Base-by-base conservation (phyloP, 2,888 invertebrate genomes). In the Nomada hirtipes region DNA sequence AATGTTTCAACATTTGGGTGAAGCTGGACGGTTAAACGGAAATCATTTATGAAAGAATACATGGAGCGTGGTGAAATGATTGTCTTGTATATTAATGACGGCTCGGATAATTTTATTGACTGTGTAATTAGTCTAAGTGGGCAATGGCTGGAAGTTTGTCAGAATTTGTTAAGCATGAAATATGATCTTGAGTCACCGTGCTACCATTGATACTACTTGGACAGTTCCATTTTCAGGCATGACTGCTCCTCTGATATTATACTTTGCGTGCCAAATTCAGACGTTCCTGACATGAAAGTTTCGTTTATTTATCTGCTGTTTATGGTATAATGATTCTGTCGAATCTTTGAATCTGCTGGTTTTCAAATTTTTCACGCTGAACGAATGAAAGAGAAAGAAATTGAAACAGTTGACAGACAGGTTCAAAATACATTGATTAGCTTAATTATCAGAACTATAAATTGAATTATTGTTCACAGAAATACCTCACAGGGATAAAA, bases 121-220 rank as follows among this genome's bases (percentile, higher is more conserved):
- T 4, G 18, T 18, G 18, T n/a, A 4, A 2, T 18, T 63, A 0
- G 29, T 0, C n/a, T 29, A 59, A 59, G 20, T 29, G 15, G 13
- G 20, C 18, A 9, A 44, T 59, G 26, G 20, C 47, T 44, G 29
- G 70, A 59, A 59, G 15, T 70, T 70, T 29, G 70, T 59, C 47
- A 29, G 59, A 59, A 50, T 59, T 59, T 59, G 47, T 70, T 70
- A 59, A 70, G 47, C 59, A 18, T 59, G 70, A 70, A 70, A 70
- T 70, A 70, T 60, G 70, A 70, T 70, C 59, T 29, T 70, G 70
- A 70, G 70, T 70, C 70, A 70, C 20, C 59, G 47, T 59, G 29
- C 36, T 4, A 20, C 11, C 59, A 70, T 59, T 47, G 47, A n/a
- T 29, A 29, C 69, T 70, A 69, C 44, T 69, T 57, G 29, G 20